A percentile compares a stretch with the other conserved stretches of the same genome.
Evolutionary conservation across 2,113 vertebrate genomes (phyloP).

Genomic region (Epinephelus fuscoguttatus): DNA sequence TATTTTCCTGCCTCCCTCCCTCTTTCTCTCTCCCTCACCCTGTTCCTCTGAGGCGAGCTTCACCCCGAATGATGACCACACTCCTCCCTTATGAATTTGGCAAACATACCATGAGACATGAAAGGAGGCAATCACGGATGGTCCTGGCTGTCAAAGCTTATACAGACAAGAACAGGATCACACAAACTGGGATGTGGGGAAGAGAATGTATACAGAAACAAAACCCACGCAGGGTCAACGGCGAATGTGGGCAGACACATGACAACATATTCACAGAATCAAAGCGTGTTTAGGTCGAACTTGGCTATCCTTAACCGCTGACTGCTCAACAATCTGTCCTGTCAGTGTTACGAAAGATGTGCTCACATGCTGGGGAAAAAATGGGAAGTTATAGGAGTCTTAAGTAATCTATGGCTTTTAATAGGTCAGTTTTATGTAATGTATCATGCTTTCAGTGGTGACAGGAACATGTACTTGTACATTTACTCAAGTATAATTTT

Average conservation of each 20-base stretch:
- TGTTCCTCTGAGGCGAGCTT: slow-evolving; percentile 57
- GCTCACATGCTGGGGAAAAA: slow-evolving; percentile 38
- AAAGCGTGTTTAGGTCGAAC: slow-evolving; percentile 27
- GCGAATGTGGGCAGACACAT: slow-evolving; percentile 10
- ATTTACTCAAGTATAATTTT: not conserved
- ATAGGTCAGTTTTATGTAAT: slow-evolving; percentile 5
- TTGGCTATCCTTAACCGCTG: slow-evolving; percentile 3
- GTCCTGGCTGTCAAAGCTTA: slow-evolving; percentile 60
- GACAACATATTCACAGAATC: slow-evolving; percentile 30
- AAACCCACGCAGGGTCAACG: slow-evolving; percentile 18
- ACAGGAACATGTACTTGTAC: not conserved
- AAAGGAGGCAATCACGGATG: slow-evolving; percentile 60
- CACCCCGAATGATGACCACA: slow-evolving; percentile 68
- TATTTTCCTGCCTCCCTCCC: slow-evolving; percentile 68
- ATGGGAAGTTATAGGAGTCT: slow-evolving; percentile 53
- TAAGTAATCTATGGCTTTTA: slow-evolving; percentile 44
- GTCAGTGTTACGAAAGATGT: slow-evolving; percentile 47
- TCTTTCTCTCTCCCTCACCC: slow-evolving; percentile 38
- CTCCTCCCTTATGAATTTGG: slow-evolving; percentile 64
- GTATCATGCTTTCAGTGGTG: not conserved
- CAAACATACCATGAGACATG: slow-evolving; percentile 67
- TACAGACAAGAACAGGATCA: slow-evolving; percentile 48
- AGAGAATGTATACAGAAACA: slow-evolving; percentile 36
- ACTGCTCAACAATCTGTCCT: slow-evolving; percentile 52
- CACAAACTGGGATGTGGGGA: slow-evolving; percentile 45